Evolutionary conservation across 1,140 invertebrate species (phyloP), one percentile per base, ranked within the genome.

Genomic region (Brachionus koreanus): DNA sequence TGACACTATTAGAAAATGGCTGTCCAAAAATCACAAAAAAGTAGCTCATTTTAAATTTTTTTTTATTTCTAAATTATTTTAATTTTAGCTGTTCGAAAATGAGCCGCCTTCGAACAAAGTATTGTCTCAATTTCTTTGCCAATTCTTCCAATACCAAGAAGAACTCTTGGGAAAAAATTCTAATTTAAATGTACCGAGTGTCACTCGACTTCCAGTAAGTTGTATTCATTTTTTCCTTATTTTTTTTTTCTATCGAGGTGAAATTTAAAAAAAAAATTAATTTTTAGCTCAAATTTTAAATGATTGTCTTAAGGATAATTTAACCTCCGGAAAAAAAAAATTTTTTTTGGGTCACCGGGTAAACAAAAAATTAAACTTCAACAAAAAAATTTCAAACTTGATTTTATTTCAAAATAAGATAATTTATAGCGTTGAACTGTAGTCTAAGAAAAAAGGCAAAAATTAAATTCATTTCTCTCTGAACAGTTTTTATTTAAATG

Each of bases 141-240:
- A 79, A 49, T 79, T 79, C 33, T 19, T 79, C 52, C 76, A 79
- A 49, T 79, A 29, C 13, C 76, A 79, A 61, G 76, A 79, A 19
- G 76, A 79, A 5, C 33, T 79, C 1, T 65, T 79, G 39, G 76
- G 76, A 7, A 79, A 79, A 61, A 57, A 43, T 29, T 25, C 76
- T 3, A 61, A 12, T 39, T 33, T 19, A 23, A n/a, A 33, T 12
- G n/a, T 19, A 2, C 76, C 23, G 16, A 57, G 16, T 13, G 49
- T 79, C 37, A 79, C 76, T 12, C 16, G 76, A 29, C 39, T 79
- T 39, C 76, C 76, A 19, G 69, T 72, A 72, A 19, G 37, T 39
- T 39, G 25, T 67, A 13, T n/a, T 67, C 35, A 12, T 13, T 13
- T 39, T 13, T 43, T 42, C 19, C 13, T 9, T 23, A 16, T 61